Evolutionary conservation across 92 coral and sea anemone species (phyloP), one percentile per base, ranked within the genome.

Genomic region (Zoanthus sansibaricus): DNA sequence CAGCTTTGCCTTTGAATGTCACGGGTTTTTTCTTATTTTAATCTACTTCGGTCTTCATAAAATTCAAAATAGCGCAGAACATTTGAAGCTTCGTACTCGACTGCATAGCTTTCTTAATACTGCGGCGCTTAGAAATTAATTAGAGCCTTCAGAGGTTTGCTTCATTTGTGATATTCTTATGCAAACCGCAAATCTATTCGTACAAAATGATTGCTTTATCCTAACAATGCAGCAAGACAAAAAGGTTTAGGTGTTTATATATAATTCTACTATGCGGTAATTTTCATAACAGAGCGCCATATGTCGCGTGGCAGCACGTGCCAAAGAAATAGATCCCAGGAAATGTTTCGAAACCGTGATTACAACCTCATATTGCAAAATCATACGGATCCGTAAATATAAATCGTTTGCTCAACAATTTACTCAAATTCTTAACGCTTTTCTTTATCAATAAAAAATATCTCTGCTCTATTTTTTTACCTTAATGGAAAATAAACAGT

Each of bases 291-390:
- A 31, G 49, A 9, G 31, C 32, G 70, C 82, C 82, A 77, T 62
- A 80, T 74, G 91, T 83, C 91, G 93, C 91, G 91, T 87, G 93
- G 93, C 88, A 84, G 93, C 93, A 91, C 93, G 93, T 88, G 93
- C 93, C 91, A 32, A 20, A 72, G 51, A 83, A 25, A 69, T 31
- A 69, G 47, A 69, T 46, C 76, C 78, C 77, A 68, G 75, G 70
- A 79, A 37, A 62, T 44, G 71, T 79, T 32, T 56, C 42, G 42
- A 78, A 62, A 87, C 33, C 3, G 10, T 30, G 31, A 15, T 33
- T 30, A 31, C 74, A 1, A 12, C 14, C 62, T 6, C n/a, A 25
- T 1, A n/a, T 47, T 42, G 44, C 46, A 80, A 80, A 64, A 5
- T n/a, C 9, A 11, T 49, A 49, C 9, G 9, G 52, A 20, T 78